Evolutionary conservation across 2,888 invertebrate species (phyloP).

Genomic region (Hirtodrosophila histrioides): DNA sequence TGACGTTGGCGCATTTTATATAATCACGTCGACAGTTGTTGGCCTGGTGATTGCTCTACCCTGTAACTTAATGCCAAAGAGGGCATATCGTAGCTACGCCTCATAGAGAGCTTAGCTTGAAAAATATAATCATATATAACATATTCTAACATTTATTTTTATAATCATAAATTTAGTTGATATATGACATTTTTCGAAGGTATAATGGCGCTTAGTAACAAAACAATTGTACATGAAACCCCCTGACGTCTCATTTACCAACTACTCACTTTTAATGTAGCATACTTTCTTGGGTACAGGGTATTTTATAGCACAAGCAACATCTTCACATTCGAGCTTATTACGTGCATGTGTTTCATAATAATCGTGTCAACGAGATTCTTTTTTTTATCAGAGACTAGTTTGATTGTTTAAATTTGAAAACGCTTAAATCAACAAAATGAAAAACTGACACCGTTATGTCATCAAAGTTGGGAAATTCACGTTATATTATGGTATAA

Average conservation of each 20-base stretch:
- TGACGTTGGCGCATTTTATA: conserved; percentile 34
- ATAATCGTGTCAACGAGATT: conserved; percentile 30
- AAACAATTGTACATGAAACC: too few relatives aligned
- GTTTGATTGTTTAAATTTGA: conserved; percentile 28
- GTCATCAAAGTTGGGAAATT: too few relatives aligned
- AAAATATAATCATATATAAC: too few relatives aligned
- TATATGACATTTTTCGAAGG: too few relatives aligned
- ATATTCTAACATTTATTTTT: too few relatives aligned
- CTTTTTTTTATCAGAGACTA: conserved; percentile 7
- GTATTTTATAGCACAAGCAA: conserved; percentile 17
- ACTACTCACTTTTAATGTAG: not conserved
- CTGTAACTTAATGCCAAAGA: not conserved
- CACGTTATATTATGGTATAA: too few relatives aligned
- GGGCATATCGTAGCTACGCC: not conserved
- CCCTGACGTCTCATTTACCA: too few relatives aligned
- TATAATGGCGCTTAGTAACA: too few relatives aligned
- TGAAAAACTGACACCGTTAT: not conserved
- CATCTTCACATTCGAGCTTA: not conserved
- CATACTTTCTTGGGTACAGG: conserved; percentile 28
- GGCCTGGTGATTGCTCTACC: conserved; percentile 14
- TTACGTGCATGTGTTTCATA: conserved; percentile 6
- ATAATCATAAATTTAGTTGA: too few relatives aligned
- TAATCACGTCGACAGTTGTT: conserved; percentile 30
- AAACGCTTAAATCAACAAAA: conserved; percentile 12
- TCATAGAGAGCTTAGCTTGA: too few relatives aligned